Base-by-base conservation (phyloP, 2,888 invertebrate species). In the Hirtodrosophila duncani region DNA sequence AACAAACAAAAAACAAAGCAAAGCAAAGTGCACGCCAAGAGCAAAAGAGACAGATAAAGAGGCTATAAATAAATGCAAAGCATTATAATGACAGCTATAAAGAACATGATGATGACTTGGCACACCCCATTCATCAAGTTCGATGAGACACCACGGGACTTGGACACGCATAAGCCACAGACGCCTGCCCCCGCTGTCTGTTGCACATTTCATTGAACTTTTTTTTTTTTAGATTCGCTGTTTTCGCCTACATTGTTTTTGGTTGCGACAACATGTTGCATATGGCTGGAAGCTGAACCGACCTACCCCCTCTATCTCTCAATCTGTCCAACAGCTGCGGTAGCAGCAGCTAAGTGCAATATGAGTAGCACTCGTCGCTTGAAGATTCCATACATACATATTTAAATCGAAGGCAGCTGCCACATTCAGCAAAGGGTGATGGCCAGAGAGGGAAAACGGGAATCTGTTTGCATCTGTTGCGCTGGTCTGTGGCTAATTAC, bases 51-150 rank as follows among this genome's bases (percentile, higher is more conserved):
- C 36, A 23, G n/a, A n/a, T n/a, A n/a, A 29, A 33, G 55, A 26
- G 27, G 69, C 81, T 79, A 71, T 71, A 81, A 71, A 71, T 71
- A 78, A 61, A 61, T 50, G 45, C 42, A 49, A 51, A 49, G 43
- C 80, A 77, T 75, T 80, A 81, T 82, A 80, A 82, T 82, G 82
- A 82, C 74, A 72, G 82, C 82, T 61, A 82, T 82, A 82, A 74
- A 80, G 81, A 59, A 77, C 39, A 48, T 38, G 51, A 80, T 63
- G 72, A 81, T 75, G 72, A 56, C 68, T 58, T 44, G 79, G 70
- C 82, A 68, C 70, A 72, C 81, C 79, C 82, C 75, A 75, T 75
- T 81, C 79, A 75, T 75, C 81, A 75, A 52, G 44, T 74, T 82
- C 79, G 78, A 64, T 67, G 59, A 11, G 36, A 37, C 24, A 36